phyloP scores from a whole-genome alignment of 2,113 vertebrate species.

The Cyrtonyx montezumae region DNA sequence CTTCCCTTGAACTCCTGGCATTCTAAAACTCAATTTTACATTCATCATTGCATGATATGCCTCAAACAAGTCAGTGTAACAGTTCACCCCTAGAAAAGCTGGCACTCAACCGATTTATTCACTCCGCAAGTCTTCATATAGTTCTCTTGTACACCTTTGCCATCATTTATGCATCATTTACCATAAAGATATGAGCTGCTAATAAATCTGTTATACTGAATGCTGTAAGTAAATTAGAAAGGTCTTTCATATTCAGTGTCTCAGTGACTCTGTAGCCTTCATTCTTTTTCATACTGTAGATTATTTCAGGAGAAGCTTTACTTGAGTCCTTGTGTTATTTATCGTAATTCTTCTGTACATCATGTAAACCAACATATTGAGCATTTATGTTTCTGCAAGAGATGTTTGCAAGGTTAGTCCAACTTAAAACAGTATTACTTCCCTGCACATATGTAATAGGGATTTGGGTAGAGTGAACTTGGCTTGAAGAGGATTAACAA shows the following conservation, averaged over 20 bases:
- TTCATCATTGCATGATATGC: constrained; percentile 44
- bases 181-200: constrained; percentile 52
- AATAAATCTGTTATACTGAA: constrained; percentile 71
- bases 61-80: constrained; percentile 60
- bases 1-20: constrained; percentile 41
- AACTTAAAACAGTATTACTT: constrained; percentile 10
- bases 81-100: constrained; percentile 70
- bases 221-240: constrained; percentile 39
- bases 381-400: background rate
- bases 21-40: constrained; percentile 53
- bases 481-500: background rate
- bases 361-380: background rate
- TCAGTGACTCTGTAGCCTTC: constrained; percentile 41
- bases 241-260: constrained; percentile 66
- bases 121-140: constrained; percentile 51
- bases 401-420: background rate
- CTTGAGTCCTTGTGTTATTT: constrained; percentile 28
- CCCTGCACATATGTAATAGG: background rate
- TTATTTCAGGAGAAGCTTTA: constrained; percentile 45
- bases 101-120: constrained; percentile 62
- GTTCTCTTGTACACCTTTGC: constrained; percentile 67
- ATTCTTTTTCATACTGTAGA: constrained; percentile 34
- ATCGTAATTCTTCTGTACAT: constrained; percentile 16
- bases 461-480: background rate
- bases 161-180: constrained; percentile 75